Percentiles rank a stretch among this genome's conserved stretches.
Evolutionary conservation across 2,113 vertebrate species (phyloP).

Genomic region (Ciconia stormi): DNA sequence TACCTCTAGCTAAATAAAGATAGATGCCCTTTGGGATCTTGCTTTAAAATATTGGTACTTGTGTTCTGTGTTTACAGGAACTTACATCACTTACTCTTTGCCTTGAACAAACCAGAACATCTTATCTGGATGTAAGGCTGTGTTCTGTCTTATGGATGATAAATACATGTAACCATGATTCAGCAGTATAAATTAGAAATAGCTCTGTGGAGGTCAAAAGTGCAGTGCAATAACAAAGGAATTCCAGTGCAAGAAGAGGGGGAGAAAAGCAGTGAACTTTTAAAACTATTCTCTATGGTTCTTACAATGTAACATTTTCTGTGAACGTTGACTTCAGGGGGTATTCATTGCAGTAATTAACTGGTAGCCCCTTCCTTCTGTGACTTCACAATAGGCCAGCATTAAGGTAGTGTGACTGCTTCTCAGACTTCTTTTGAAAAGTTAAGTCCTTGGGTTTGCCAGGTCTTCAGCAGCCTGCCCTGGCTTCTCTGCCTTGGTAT

Average conservation of each 20-base stretch:
- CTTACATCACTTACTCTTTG: not conserved
- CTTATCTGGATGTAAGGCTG: conserved; percentile 32
- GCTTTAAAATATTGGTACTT: not conserved
- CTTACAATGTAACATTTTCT: rapidly evolving
- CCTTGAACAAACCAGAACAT: not conserved
- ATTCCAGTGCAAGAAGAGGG: not conserved
- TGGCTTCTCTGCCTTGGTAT: not conserved
- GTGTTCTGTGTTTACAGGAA: not conserved
- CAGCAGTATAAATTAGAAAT: not conserved
- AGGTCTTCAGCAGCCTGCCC: not conserved
- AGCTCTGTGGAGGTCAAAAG: not conserved
- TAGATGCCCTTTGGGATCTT: not conserved
- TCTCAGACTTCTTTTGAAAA: not conserved
- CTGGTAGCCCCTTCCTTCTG: not conserved
- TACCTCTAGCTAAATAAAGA: not conserved
- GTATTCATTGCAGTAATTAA: not conserved
- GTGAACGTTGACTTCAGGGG: not conserved
- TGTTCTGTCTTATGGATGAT: not conserved
- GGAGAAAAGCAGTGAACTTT: not conserved
- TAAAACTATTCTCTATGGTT: not conserved
- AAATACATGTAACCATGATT: not conserved
- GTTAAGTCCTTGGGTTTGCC: not conserved
- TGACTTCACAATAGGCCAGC: not conserved
- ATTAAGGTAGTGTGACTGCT: not conserved
- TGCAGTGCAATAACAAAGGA: not conserved